Percentiles rank a stretch among this genome's conserved stretches.
Evolutionary conservation across 2,888 invertebrate species (phyloP).

Genomic region (Dicycla oo): DNA sequence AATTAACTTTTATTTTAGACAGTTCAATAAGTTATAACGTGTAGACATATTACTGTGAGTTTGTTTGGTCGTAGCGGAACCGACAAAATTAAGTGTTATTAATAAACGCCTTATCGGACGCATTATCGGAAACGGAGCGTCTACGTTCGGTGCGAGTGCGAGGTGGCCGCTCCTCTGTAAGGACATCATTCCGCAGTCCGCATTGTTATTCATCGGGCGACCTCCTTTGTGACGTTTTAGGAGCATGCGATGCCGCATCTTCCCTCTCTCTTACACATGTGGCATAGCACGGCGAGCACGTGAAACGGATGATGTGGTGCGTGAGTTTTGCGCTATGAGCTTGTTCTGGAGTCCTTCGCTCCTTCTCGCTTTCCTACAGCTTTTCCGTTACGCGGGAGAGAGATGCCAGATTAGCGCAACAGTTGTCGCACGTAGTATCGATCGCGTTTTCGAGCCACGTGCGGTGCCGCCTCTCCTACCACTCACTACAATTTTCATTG

Average conservation of each 20-base stretch:
- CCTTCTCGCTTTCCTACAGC: slow-evolving; percentile 66
- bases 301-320: slow-evolving; percentile 77
- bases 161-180: slow-evolving; percentile 75
- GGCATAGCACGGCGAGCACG: slow-evolving; percentile 45
- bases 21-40: slow-evolving; percentile 25
- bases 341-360: slow-evolving; percentile 79
- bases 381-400: slow-evolving; percentile 62
- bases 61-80: slow-evolving; percentile 32
- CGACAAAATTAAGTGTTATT: slow-evolving; percentile 57
- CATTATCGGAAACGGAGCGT: slow-evolving; percentile 52
- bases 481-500: slow-evolving; percentile 65
- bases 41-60: slow-evolving; percentile 6
- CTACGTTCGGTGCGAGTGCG: slow-evolving; percentile 48
- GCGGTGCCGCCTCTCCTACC: slow-evolving; percentile 75
- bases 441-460: slow-evolving; percentile 82
- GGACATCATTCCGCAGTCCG: slow-evolving; percentile 89
- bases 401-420: slow-evolving; percentile 82
- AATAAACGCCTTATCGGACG: slow-evolving; percentile 54
- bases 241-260: slow-evolving; percentile 88
- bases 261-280: slow-evolving; percentile 70
- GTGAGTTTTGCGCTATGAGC: slow-evolving; percentile 86
- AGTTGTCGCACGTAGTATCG: slow-evolving; percentile 88
- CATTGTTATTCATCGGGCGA: slow-evolving; percentile 89
- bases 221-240: slow-evolving; percentile 88
- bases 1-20: slow-evolving; percentile 2